A percentile compares a stretch with the other conserved stretches of the same genome.
phyloP scores from a whole-genome alignment of 2,113 vertebrate genomes.

The Saguinus midas region DNA sequence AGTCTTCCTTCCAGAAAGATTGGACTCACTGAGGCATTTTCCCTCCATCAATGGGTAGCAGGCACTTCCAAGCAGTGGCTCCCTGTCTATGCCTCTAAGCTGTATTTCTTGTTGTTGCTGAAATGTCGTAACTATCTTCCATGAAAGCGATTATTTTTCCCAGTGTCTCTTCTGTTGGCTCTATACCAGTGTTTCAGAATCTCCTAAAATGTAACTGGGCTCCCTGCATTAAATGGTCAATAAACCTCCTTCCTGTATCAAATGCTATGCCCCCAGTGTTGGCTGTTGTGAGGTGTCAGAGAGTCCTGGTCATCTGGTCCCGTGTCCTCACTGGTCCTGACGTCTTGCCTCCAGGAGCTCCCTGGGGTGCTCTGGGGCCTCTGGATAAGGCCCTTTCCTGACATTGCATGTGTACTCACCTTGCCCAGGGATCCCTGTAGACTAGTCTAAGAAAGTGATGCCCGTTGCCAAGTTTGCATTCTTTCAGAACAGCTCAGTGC shows the following conservation, averaged over 20 bases:
- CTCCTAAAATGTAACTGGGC: not conserved
- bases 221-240: not conserved
- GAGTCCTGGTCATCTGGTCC: not conserved
- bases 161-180: not conserved
- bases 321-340: not conserved
- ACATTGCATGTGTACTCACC: not conserved
- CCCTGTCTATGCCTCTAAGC: not conserved
- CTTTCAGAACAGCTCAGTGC: conserved; percentile 50
- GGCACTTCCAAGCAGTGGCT: not conserved
- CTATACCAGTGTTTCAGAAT: not conserved
- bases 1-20: not conserved
- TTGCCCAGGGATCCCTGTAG: not conserved
- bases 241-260: conserved; percentile 15
- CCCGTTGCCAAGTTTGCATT: conserved; percentile 42
- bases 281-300: not conserved
- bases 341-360: accelerated
- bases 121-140: not conserved
- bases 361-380: not conserved
- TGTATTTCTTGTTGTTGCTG: not conserved
- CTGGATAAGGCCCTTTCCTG: not conserved
- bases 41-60: not conserved
- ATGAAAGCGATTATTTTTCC: not conserved
- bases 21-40: not conserved
- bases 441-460: not conserved
- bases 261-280: not conserved